phyloP scores from a whole-genome alignment of 2,113 vertebrate genomes.

The Catagonus wagneri region DNA sequence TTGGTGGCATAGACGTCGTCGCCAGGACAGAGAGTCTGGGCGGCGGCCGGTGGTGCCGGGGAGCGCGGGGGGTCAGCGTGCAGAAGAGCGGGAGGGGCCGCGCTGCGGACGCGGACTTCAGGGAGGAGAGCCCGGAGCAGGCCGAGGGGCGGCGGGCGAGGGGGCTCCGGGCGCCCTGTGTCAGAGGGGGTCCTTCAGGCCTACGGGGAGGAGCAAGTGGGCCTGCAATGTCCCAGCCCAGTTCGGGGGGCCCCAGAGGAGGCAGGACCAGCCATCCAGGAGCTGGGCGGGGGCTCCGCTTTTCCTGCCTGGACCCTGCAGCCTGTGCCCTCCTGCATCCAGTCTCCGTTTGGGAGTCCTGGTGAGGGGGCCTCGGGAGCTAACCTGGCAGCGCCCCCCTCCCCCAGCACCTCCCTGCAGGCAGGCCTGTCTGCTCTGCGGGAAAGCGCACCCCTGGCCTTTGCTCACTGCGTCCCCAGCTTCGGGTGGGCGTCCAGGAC shows the following conservation, averaged over 20 bases:
- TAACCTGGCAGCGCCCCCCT: neutral
- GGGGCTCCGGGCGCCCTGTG: neutral
- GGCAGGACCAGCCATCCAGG: neutral
- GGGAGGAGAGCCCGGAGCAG: neutral
- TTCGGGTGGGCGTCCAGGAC: accelerated
- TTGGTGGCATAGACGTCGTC: neutral
- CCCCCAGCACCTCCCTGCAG: no score
- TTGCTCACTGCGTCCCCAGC: neutral
- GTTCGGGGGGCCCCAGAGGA: no score
- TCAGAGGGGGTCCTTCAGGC: no score
- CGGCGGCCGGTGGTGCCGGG: no score
- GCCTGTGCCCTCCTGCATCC: neutral
- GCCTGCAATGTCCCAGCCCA: neutral
- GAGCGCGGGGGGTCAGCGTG: no score
- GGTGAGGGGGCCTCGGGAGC: accelerated
- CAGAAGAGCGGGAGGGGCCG: accelerated
- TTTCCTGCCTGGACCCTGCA: accelerated
- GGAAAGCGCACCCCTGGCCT: neutral
- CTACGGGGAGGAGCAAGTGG: no score
- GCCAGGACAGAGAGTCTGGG: no score
- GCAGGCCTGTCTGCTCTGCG: no score
- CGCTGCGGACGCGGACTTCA: no score
- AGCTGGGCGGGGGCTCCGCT: neutral
- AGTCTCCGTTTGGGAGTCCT: neutral
- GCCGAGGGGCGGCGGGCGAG: neutral